phyloP scores from a whole-genome alignment of 2,113 vertebrate species.

The Poicephalus meyeri region DNA sequence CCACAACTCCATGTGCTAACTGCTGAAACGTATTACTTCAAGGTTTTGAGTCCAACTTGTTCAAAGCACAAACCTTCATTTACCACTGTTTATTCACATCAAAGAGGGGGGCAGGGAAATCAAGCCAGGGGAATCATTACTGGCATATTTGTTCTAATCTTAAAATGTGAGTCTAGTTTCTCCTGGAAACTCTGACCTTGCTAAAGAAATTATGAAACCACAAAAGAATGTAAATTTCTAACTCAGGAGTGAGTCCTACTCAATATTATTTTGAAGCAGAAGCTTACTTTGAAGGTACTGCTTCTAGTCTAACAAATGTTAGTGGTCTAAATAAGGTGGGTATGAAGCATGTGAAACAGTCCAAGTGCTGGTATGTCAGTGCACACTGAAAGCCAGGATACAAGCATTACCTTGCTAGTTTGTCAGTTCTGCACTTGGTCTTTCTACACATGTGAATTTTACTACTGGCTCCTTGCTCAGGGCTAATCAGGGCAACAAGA shows the following conservation, averaged over 20 bases:
- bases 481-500: neutral
- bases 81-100: neutral
- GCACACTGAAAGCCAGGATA: neutral
- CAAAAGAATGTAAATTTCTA: neutral
- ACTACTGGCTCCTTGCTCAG: neutral
- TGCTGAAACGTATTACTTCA: neutral
- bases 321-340: neutral
- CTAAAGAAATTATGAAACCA: neutral
- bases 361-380: neutral
- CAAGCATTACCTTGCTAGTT: neutral
- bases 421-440: neutral
- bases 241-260: neutral
- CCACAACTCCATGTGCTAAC: neutral
- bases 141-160: neutral
- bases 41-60: neutral
- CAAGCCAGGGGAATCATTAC: neutral
- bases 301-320: neutral
- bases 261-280: neutral
- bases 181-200: neutral
- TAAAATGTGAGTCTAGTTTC: neutral
- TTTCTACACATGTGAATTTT: neutral
- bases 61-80: neutral
- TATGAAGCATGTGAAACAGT: neutral
- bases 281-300: neutral
- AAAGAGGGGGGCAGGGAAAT: accelerated